These are phyloP conservation scores for Sclerurus mexicanus DNA, from an alignment of 2,113 vertebrate species.

Conservation along the genomic window DNA sequence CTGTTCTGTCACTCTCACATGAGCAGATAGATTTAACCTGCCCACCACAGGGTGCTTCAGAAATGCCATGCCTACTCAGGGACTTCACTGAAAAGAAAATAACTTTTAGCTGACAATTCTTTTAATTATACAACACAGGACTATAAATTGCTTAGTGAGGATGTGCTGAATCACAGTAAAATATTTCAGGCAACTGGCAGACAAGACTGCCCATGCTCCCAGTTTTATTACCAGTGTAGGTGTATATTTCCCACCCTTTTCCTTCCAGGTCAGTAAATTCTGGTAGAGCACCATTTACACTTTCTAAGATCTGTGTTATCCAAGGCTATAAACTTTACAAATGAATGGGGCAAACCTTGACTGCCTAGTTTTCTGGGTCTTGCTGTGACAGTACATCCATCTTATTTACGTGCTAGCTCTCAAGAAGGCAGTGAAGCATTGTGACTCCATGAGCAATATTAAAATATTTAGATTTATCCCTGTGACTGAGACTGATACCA, in stretches of 20 bases:
- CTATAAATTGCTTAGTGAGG: neutral
- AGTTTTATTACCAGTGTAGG: constrained; percentile 42
- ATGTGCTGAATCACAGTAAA: constrained; percentile 18
- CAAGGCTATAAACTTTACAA: constrained; percentile 46
- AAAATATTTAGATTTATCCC: constrained; percentile 34
- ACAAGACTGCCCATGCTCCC: neutral
- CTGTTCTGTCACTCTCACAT: neutral
- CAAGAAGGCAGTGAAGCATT: constrained; percentile 19
- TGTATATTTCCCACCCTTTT: constrained; percentile 42
- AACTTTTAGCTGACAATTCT: neutral
- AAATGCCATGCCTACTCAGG: neutral
- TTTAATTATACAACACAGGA: constrained; percentile 24
- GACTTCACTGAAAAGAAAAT: neutral
- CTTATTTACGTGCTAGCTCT: constrained; percentile 43
- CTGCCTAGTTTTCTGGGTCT: neutral
- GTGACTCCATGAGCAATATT: constrained; percentile 13
- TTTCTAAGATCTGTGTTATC: constrained; percentile 6
- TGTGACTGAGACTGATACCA: neutral
- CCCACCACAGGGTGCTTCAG: neutral
- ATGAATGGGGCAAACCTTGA: constrained; percentile 28
- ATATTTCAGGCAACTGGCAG: constrained; percentile 8
- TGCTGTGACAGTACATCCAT: neutral
- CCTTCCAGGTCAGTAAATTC: constrained; percentile 60
- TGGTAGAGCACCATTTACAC: constrained; percentile 45
- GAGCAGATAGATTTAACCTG: neutral